These are phyloP conservation scores for Gonioctena quinquepunctata DNA, from an alignment of 1,140 invertebrate species.

Conservation along the genomic window DNA sequence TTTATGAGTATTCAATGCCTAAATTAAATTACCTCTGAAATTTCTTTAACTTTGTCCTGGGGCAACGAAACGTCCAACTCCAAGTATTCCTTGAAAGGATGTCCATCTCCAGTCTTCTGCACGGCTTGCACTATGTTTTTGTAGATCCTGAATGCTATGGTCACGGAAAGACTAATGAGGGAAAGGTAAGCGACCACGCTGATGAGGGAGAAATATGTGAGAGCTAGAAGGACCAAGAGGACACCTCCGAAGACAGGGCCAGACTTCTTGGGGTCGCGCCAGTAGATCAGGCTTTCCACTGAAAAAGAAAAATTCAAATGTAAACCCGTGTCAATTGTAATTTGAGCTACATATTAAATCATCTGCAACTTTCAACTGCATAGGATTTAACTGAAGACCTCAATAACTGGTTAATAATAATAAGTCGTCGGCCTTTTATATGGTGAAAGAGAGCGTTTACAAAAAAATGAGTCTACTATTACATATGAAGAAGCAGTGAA, in stretches of 20 bases:
- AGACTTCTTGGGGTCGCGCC: slow-evolving; percentile 93
- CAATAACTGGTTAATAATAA: background rate
- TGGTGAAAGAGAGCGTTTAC: background rate
- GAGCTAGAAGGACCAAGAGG: slow-evolving; percentile 84
- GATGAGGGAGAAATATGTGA: slow-evolving; percentile 94
- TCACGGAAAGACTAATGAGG: slow-evolving; percentile 78
- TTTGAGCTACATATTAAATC: too few species aligned
- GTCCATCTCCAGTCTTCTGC: slow-evolving; percentile 95
- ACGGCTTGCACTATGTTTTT: slow-evolving; percentile 94
- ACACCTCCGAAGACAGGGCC: slow-evolving; percentile 88
- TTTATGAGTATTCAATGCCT: too few species aligned
- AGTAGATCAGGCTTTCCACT: slow-evolving; percentile 90
- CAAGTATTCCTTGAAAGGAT: slow-evolving; percentile 94
- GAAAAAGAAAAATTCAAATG: slow-evolving; percentile 32
- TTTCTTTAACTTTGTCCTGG: slow-evolving; percentile 84
- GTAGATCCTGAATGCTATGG: slow-evolving; percentile 92
- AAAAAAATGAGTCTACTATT: background rate
- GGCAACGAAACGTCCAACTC: slow-evolving; percentile 84
- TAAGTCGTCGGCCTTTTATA: background rate
- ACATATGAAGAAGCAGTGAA: background rate
- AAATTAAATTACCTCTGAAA: slow-evolving; percentile 78
- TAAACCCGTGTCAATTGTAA: too few species aligned
- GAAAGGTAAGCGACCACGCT: slow-evolving; percentile 92
- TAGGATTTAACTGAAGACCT: background rate
- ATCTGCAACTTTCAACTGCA: too few species aligned